These are phyloP conservation scores for Diachrysia chrysitis DNA, from an alignment of 2,888 invertebrate species.

Conservation along the genomic window DNA sequence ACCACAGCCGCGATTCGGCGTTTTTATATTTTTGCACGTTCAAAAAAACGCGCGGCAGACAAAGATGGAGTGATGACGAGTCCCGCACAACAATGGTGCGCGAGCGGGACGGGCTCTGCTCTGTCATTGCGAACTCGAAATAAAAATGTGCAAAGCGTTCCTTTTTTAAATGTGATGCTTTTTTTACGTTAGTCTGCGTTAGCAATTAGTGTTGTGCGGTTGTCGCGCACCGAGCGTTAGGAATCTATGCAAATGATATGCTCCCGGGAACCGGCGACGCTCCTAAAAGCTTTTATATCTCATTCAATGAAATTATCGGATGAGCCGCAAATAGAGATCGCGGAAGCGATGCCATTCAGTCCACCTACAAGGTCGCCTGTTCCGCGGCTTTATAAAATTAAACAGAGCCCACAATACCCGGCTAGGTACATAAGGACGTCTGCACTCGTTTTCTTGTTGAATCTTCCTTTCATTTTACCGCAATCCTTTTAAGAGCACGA, in stretches of 20 bases:
- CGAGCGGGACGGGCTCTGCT: constrained; percentile 83
- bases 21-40: constrained; percentile 89
- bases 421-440: constrained; percentile 57
- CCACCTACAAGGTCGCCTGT: constrained; percentile 73
- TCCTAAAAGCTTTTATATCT: constrained; percentile 76
- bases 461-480: constrained; percentile 70
- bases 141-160: constrained; percentile 88
- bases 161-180: constrained; percentile 88
- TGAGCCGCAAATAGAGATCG: constrained; percentile 66
- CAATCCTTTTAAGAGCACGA: constrained; percentile 79
- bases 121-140: constrained; percentile 85
- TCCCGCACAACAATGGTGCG: constrained; percentile 82
- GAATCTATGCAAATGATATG: constrained; percentile 82
- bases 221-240: constrained; percentile 81
- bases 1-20: constrained; percentile 84
- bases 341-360: constrained; percentile 76
- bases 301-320: constrained; percentile 68
- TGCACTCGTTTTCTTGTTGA: constrained; percentile 68
- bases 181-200: constrained; percentile 89
- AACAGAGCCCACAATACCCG: constrained; percentile 53
- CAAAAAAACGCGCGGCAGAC: constrained; percentile 86
- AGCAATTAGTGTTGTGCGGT: constrained; percentile 88
- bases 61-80: constrained; percentile 89
- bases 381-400: constrained; percentile 66
- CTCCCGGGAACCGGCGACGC: constrained; percentile 60